Conservation (phyloP, 2,797 vertebrate genomes). For the Pyrocephalus nanus region DNA sequence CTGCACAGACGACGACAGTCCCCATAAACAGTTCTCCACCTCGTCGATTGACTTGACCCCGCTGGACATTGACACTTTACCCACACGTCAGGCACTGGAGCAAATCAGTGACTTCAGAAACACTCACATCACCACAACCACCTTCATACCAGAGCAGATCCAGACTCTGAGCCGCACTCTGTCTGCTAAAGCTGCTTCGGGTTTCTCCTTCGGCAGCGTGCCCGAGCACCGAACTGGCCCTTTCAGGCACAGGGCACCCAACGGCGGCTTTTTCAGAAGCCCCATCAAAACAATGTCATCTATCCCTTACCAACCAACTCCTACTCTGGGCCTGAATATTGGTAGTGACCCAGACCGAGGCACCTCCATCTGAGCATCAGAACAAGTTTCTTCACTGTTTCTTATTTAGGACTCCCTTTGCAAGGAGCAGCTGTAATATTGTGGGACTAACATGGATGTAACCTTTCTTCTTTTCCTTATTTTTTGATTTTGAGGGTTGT, state of each 20-base stretch:
- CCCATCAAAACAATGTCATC: constrained; percentile 99
- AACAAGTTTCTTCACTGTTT: constrained; percentile 70
- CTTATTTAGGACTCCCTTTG: constrained; percentile 79
- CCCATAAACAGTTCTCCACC: constrained; percentile 99
- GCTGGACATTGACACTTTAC: constrained; percentile 97
- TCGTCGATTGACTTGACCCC: constrained; percentile 99
- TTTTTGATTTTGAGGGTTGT: not conserved
- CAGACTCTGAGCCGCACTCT: constrained; percentile 98
- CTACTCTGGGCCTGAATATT: constrained; percentile 95
- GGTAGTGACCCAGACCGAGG: constrained; percentile 97
- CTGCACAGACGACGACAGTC: constrained; percentile 98
- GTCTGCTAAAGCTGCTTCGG: constrained; percentile 95
- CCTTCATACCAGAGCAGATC: constrained; percentile 99
- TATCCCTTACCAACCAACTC: constrained; percentile 97
- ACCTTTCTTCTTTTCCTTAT: constrained; percentile 46
- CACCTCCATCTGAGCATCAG: constrained; percentile 91
- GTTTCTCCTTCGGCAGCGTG: constrained; percentile 92
- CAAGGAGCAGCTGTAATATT: constrained; percentile 80
- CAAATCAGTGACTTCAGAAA: constrained; percentile 99
- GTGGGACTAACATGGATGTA: constrained; percentile 87
- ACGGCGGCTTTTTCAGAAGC: constrained; percentile 98
- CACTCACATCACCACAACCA: constrained; percentile 99
- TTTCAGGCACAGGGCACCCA: constrained; percentile 97
- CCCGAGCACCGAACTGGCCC: constrained; percentile 98
- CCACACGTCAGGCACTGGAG: constrained; percentile 95